Evolutionary conservation across 2,888 invertebrate genomes (phyloP).

Genomic region (Parthenolecanium corni): DNA sequence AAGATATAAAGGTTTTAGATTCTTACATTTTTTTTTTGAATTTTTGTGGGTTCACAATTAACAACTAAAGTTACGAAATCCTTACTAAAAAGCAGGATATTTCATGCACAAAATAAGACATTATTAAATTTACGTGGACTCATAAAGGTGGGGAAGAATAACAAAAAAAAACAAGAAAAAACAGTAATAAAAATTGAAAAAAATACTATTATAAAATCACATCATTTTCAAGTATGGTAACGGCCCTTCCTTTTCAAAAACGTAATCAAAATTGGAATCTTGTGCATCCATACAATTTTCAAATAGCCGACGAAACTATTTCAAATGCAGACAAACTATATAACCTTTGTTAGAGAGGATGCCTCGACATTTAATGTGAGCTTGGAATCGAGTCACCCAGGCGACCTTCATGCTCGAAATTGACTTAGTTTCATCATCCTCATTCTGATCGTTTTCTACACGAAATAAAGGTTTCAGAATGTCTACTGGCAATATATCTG

Average conservation of each 20-base stretch:
- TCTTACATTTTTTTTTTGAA: too few relatives aligned
- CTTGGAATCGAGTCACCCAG: conserved; percentile 78
- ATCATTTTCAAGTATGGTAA: conserved; percentile 19
- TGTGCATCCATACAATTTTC: conserved; percentile 5
- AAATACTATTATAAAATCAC: conserved; percentile 12
- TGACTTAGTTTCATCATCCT: conserved; percentile 16
- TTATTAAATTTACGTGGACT: too few relatives aligned
- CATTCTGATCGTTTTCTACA: conserved; percentile 34
- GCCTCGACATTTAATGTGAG: conserved; percentile 81
- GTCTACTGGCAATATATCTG: conserved; percentile 47
- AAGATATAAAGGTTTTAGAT: too few relatives aligned
- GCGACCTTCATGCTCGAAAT: conserved; percentile 40
- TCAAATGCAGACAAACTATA: conserved; percentile 41
- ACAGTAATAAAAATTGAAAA: too few relatives aligned
- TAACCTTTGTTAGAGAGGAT: conserved; percentile 86
- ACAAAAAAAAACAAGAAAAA: too few relatives aligned
- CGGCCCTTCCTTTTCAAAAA: conserved; percentile 17
- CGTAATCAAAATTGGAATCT: too few relatives aligned
- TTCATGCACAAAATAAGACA: too few relatives aligned
- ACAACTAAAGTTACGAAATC: too few relatives aligned
- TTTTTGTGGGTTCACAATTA: too few relatives aligned
- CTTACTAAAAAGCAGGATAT: too few relatives aligned
- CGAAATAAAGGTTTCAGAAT: conserved; percentile 49
- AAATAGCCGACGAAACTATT: conserved; percentile 18
- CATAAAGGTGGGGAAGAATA: too few relatives aligned